Percentiles rank a stretch among this genome's conserved stretches.
Conservation (phyloP, 2,113 vertebrate genomes). For the Dicentrarchus labrax region DNA sequence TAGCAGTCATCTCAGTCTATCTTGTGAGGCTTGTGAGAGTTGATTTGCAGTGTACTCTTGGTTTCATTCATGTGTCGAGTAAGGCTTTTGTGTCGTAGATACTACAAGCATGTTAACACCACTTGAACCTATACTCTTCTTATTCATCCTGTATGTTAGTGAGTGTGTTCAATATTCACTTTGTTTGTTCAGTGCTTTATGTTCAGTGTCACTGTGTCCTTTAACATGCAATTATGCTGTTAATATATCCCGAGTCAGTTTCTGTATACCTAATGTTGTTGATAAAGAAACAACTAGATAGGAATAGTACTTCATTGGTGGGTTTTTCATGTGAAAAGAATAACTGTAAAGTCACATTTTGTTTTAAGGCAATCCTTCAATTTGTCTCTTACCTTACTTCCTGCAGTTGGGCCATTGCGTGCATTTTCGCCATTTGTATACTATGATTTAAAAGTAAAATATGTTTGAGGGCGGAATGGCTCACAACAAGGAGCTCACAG, state of each 20-base stretch:
- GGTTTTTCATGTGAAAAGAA: neutral
- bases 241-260: neutral
- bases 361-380: neutral
- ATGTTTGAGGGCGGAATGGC: neutral
- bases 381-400: too few relatives aligned
- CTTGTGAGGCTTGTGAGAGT: neutral
- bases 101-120: too few relatives aligned
- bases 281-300: neutral
- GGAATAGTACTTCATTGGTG: neutral
- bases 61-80: neutral
- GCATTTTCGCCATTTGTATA: constrained; percentile 9
- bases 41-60: neutral
- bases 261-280: neutral
- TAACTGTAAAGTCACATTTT: neutral
- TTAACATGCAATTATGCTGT: neutral
- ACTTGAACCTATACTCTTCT: neutral
- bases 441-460: constrained; percentile 60
- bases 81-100: neutral
- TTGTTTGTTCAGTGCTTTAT: neutral
- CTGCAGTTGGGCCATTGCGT: neutral
- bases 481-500: neutral
- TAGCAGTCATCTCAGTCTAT: too few relatives aligned
- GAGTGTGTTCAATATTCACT: too few relatives aligned
- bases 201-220: neutral
- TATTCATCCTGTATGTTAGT: neutral